phyloP scores from a whole-genome alignment of 2,797 vertebrate genomes.

The Syngnathus rostellatus region DNA sequence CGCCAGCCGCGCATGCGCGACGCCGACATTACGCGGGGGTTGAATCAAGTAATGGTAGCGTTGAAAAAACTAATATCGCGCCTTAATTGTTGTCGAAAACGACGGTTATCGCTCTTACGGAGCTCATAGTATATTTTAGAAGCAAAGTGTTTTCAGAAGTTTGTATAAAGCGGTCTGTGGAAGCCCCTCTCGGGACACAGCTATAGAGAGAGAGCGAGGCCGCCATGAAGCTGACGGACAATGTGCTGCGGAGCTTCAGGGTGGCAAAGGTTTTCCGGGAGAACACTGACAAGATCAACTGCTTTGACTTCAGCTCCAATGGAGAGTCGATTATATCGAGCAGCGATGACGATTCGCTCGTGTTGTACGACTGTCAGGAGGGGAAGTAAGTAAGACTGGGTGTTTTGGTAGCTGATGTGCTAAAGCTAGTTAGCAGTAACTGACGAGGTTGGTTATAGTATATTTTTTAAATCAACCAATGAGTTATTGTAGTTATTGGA shows the following conservation, averaged over 20 bases:
- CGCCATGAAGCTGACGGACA: slow-evolving; percentile 98
- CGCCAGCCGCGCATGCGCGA: neutral
- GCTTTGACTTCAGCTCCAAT: slow-evolving; percentile 96
- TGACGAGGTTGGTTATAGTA: too few species aligned
- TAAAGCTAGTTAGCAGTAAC: slow-evolving; percentile 26
- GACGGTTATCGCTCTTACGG: neutral
- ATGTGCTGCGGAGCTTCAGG: slow-evolving; percentile 97
- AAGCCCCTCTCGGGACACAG: neutral
- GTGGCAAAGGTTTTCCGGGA: slow-evolving; percentile 98
- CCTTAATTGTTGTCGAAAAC: neutral
- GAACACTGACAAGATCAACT: slow-evolving; percentile 98
- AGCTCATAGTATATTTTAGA: neutral
- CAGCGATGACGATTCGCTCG: slow-evolving; percentile 96
- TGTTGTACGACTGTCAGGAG: slow-evolving; percentile 97
- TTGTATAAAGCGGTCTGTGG: neutral
- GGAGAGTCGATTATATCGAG: slow-evolving; percentile 97
- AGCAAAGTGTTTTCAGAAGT: neutral
- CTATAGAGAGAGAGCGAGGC: slow-evolving; percentile 21
- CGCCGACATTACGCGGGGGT: neutral
- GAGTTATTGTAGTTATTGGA: too few species aligned
- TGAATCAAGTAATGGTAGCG: neutral
- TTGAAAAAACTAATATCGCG: neutral
- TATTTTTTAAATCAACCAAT: too few species aligned
- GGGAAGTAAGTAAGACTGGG: slow-evolving; percentile 81
- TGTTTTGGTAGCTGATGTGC: slow-evolving; percentile 29